phyloP scores from a whole-genome alignment of 30 jellyfish, hydroid and myxozoan species.

The Cassiopea xamachana region DNA sequence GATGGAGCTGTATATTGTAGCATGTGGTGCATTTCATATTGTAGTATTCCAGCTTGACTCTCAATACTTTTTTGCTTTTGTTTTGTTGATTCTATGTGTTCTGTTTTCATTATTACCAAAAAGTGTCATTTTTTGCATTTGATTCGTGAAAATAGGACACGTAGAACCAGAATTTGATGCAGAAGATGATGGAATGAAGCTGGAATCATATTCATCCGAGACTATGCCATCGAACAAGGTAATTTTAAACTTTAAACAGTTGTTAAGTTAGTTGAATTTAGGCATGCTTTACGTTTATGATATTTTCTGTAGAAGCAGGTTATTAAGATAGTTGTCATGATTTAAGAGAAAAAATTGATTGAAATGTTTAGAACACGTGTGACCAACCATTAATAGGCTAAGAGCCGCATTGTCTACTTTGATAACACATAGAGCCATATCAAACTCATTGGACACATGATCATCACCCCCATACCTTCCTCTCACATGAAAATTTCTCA shows the following conservation, averaged over 20 bases:
- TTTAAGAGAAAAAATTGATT: too few species aligned
- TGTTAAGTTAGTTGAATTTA: not conserved
- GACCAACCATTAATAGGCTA: too few species aligned
- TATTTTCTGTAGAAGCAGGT: too few species aligned
- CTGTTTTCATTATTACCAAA: not conserved
- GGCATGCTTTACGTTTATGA: too few species aligned
- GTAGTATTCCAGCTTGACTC: not conserved
- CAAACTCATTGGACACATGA: too few species aligned
- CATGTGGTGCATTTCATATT: too few species aligned
- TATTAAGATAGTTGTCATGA: too few species aligned
- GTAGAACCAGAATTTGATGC: constrained; percentile 13
- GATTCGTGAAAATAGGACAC: constrained; percentile 14
- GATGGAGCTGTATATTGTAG: too few species aligned
- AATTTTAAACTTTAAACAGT: not conserved
- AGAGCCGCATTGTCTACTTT: too few species aligned
- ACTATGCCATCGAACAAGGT: constrained; percentile 15
- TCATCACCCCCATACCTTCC: too few species aligned
- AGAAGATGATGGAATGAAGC: not conserved
- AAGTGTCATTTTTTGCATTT: not conserved
- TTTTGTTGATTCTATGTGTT: not conserved
- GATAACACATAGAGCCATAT: too few species aligned
- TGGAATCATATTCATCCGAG: constrained; percentile 39
- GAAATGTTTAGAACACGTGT: too few species aligned
- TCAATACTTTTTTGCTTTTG: not conserved
- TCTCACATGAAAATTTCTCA: not conserved